Evolutionary conservation across 2,797 vertebrate species (phyloP).

Genomic region (Lycodopsis pacificus): DNA sequence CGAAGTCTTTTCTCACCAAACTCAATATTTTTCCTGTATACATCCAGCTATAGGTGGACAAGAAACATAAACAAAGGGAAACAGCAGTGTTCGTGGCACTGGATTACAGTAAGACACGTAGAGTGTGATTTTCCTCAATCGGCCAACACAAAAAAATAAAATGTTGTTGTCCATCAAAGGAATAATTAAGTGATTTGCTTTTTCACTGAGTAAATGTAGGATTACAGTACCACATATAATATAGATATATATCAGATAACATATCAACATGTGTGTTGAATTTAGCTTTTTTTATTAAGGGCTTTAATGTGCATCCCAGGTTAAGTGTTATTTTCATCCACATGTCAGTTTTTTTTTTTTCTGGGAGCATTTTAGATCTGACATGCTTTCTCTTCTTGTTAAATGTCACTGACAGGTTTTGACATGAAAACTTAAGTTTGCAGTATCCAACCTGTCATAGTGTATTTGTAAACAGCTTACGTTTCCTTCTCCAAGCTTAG

Average conservation of each 20-base stretch:
- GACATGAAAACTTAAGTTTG: conserved; percentile 87
- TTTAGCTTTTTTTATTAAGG: conserved; percentile 28
- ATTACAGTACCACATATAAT: neutral
- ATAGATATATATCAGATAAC: conserved; percentile 15
- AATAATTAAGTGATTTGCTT: conserved; percentile 9
- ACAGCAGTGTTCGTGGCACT: conserved; percentile 21
- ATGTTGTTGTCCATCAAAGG: conserved; percentile 1
- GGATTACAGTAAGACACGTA: conserved; percentile 26
- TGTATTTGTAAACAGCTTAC: conserved; percentile 86
- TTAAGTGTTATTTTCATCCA: conserved; percentile 67
- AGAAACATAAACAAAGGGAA: conserved; percentile 43
- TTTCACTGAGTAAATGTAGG: conserved; percentile 12
- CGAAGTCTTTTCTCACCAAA: conserved; percentile 65
- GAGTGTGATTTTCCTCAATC: conserved; percentile 6
- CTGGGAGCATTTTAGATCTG: conserved; percentile 67
- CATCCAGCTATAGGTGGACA: conserved; percentile 65
- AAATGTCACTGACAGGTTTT: conserved; percentile 90
- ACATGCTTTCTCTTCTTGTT: conserved; percentile 79
- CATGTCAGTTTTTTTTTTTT: conserved; percentile 57
- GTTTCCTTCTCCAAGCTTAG: conserved; percentile 76
- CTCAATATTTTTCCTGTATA: conserved; percentile 70
- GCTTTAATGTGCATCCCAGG: conserved; percentile 29
- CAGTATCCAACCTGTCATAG: conserved; percentile 86
- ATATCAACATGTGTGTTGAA: neutral
- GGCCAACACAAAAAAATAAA: conserved; percentile 9